These are phyloP conservation scores for Craniophora ligustri DNA, from an alignment of 2,888 invertebrate species.

Conservation along the genomic window DNA sequence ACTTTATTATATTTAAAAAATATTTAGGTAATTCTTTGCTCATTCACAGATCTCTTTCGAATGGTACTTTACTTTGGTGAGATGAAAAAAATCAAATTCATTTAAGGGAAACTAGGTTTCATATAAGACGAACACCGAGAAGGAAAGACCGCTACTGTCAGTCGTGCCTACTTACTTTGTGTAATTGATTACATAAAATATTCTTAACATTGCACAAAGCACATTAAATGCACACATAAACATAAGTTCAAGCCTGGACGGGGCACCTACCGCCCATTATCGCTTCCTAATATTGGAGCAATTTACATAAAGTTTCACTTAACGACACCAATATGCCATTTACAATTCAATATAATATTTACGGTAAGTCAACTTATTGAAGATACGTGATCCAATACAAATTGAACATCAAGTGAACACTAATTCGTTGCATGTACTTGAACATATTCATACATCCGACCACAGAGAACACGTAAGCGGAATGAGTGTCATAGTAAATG, in stretches of 20 bases:
- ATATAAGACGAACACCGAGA: not conserved
- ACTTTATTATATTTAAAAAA: too few relatives aligned
- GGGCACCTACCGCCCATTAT: constrained; percentile 39
- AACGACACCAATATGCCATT: constrained; percentile 22
- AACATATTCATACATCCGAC: constrained; percentile 30
- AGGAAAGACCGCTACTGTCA: not conserved
- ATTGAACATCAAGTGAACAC: constrained; percentile 49
- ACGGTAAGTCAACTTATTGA: not conserved
- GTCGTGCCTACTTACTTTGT: not conserved
- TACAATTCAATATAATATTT: constrained; percentile 7
- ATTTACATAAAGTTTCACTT: constrained; percentile 32
- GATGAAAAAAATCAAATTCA: too few relatives aligned
- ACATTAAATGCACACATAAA: constrained; percentile 48
- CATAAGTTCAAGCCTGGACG: constrained; percentile 33
- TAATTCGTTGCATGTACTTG: constrained; percentile 22
- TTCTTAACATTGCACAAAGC: constrained; percentile 41
- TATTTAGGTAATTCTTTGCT: too few relatives aligned
- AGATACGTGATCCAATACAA: constrained; percentile 12
- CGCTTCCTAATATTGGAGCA: constrained; percentile 30
- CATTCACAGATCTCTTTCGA: too few relatives aligned
- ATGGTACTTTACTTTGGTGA: too few relatives aligned
- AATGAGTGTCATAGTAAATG: constrained; percentile 42
- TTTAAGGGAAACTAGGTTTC: too few relatives aligned
- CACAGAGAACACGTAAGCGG: constrained; percentile 46
- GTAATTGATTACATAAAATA: not conserved